These are phyloP conservation scores for Clytia hemisphaerica DNA, from an alignment of 30 jellyfish, hydroid and myxozoan species.

Conservation along the genomic window DNA sequence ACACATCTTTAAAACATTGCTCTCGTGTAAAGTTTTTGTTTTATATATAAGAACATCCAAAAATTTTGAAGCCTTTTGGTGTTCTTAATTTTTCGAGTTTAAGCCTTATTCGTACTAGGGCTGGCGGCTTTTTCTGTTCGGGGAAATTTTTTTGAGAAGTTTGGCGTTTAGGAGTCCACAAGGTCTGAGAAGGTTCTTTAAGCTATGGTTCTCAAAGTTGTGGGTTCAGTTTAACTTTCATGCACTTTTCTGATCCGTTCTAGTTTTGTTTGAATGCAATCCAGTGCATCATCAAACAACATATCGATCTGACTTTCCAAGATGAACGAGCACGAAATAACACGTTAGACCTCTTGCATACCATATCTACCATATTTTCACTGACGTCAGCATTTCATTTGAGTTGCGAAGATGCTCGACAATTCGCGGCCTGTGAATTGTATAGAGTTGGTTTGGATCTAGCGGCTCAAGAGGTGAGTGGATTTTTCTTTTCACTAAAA, in stretches of 20 bases:
- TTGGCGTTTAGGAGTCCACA: too few species aligned
- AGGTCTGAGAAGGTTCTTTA: too few species aligned
- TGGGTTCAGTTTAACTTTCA: not conserved
- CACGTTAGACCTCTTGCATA: not conserved
- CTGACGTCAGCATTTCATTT: not conserved
- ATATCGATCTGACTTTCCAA: slow-evolving; percentile 1
- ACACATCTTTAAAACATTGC: too few species aligned
- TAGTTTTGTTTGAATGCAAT: slow-evolving; percentile 19
- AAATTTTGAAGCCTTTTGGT: too few species aligned
- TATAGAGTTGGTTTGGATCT: slow-evolving; percentile 20
- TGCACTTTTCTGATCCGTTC: not conserved
- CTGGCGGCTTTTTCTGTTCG: too few species aligned
- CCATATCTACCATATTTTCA: not conserved
- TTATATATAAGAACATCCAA: too few species aligned
- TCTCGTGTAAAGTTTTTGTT: too few species aligned
- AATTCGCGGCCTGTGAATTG: slow-evolving; percentile 5
- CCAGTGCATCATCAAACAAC: not conserved
- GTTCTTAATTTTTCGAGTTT: too few species aligned
- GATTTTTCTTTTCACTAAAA: too few species aligned
- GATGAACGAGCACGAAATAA: not conserved
- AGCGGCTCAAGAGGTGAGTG: slow-evolving; percentile 19
- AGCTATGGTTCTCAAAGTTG: too few species aligned
- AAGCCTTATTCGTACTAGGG: too few species aligned
- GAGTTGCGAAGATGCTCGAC: not conserved
- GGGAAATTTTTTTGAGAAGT: too few species aligned